Evolutionary conservation across 2,797 vertebrate genomes (phyloP).

Genomic region (Hypotaenidia okinawae): DNA sequence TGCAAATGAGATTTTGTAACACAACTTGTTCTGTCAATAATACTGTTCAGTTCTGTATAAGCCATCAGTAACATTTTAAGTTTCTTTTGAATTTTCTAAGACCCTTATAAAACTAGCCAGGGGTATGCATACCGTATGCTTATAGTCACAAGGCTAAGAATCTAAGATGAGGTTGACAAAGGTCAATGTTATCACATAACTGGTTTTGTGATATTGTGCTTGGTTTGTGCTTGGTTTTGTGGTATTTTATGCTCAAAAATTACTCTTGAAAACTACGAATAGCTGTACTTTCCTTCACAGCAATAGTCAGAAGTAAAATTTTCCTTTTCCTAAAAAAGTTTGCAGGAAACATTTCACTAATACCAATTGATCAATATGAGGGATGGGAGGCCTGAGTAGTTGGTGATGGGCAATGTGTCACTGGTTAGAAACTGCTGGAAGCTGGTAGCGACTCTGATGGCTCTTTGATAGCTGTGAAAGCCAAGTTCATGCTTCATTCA

Average conservation of each 20-base stretch:
- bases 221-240: fast-evolving
- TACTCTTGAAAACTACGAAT: background rate
- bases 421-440: background rate
- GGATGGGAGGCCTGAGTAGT: background rate
- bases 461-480: background rate
- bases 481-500: background rate
- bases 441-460: background rate
- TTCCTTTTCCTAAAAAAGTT: background rate
- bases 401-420: background rate
- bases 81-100: background rate
- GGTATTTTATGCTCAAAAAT: background rate
- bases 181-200: background rate
- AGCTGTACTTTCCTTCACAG: background rate
- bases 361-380: background rate
- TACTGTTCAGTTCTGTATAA: background rate
- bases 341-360: background rate
- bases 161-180: background rate
- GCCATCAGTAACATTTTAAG: background rate
- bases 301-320: background rate
- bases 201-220: background rate
- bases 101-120: background rate
- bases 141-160: background rate
- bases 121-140: background rate
- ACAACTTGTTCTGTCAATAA: background rate
- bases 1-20: background rate